Percentiles rank a stretch among this genome's conserved stretches.
Conservation (phyloP, 2,797 vertebrate genomes). For the Echeneis naucrates region DNA sequence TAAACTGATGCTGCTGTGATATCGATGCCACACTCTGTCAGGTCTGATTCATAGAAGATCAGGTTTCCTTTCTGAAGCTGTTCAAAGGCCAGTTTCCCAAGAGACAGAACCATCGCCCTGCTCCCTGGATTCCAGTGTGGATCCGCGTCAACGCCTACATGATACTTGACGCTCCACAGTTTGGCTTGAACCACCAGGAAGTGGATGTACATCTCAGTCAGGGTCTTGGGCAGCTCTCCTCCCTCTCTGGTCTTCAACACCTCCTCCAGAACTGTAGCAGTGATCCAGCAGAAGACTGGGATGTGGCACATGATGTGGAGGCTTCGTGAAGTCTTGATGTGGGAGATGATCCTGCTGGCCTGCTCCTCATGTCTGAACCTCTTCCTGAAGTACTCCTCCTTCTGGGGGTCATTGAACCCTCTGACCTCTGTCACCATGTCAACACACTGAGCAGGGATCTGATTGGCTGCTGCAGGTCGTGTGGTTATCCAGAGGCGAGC, state of each 20-base stretch:
- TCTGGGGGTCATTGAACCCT: constrained; percentile 41
- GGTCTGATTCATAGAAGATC: constrained; percentile 30
- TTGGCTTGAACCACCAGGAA: constrained; percentile 46
- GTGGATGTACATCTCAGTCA: constrained; percentile 57
- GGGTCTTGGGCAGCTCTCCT: constrained; percentile 34
- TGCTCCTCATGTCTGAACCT: neutral
- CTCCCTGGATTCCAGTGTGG: constrained; percentile 30
- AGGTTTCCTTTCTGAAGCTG: constrained; percentile 44
- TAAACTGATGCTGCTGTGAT: constrained; percentile 27
- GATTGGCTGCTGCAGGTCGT: no score
- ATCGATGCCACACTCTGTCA: constrained; percentile 32
- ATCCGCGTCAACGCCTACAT: neutral
- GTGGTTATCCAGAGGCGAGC: no score
- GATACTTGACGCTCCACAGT: constrained; percentile 3
- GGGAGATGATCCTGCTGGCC: constrained; percentile 22
- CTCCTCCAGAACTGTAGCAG: constrained; percentile 41
- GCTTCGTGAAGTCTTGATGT: no score
- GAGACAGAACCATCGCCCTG: constrained; percentile 31
- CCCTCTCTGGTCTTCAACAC: constrained; percentile 19
- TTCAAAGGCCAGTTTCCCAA: constrained; percentile 49
- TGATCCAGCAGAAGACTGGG: no score
- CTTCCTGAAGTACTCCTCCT: constrained; percentile 42
- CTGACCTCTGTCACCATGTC: constrained; percentile 46
- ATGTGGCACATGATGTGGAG: no score
- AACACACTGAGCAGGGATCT: constrained; percentile 5